Percentiles rank a stretch among this genome's conserved stretches.
Evolutionary conservation across 2,888 invertebrate species (phyloP).

Genomic region (Sclerodermus sp.): DNA sequence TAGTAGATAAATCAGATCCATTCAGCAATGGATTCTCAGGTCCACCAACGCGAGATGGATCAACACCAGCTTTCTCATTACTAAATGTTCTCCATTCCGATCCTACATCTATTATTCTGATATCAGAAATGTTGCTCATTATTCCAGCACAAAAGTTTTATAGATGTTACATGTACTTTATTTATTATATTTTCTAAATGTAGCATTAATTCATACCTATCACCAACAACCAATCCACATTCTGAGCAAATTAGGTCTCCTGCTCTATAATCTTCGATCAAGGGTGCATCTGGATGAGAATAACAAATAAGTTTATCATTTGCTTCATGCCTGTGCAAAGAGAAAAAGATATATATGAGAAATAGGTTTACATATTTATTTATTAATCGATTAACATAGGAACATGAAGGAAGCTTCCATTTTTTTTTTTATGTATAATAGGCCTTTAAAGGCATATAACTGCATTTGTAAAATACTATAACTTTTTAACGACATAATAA

Average conservation of each 20-base stretch:
- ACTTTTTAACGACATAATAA: too few relatives aligned
- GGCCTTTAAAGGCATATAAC: too few relatives aligned
- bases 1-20: conserved; percentile 95
- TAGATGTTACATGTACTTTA: too few relatives aligned
- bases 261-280: conserved; percentile 97
- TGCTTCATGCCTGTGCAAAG: conserved; percentile 66
- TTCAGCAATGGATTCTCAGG: conserved; percentile 96
- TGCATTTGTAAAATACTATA: too few relatives aligned
- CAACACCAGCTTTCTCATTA: conserved; percentile 94
- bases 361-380: conserved; percentile 8
- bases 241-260: conserved; percentile 99
- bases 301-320: conserved; percentile 82
- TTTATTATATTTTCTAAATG: background rate
- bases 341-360: conserved; percentile 24
- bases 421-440: too few relatives aligned
- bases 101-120: conserved; percentile 98
- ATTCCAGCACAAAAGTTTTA: too few relatives aligned
- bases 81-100: conserved; percentile 99
- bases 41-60: conserved; percentile 99
- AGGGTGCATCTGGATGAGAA: conserved; percentile 92
- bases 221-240: conserved; percentile 99
- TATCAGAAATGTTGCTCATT: conserved; percentile 19
- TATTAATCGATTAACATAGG: background rate
- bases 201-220: conserved; percentile 67
- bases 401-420: too few relatives aligned